phyloP scores from a whole-genome alignment of 1,140 invertebrate genomes.

The Drosophila lacteicornis region DNA sequence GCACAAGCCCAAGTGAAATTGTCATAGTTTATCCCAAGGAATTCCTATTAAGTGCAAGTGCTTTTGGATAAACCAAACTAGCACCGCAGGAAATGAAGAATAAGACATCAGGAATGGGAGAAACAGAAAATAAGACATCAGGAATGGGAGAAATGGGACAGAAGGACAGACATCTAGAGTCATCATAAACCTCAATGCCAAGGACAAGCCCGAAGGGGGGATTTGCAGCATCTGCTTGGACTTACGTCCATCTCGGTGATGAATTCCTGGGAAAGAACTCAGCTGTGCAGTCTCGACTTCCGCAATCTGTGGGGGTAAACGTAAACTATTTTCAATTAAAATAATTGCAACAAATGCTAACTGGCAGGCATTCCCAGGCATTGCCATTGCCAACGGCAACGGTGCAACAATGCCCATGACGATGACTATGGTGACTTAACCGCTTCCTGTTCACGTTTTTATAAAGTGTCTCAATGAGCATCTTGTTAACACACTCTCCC shows the following conservation, averaged over 20 bases:
- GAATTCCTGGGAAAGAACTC: not conserved
- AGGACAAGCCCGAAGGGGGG: not conserved
- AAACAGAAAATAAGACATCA: not conserved
- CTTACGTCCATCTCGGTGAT: not conserved
- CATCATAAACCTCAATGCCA: slow-evolving; percentile 1
- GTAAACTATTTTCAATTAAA: slow-evolving; percentile 27
- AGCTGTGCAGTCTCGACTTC: not conserved
- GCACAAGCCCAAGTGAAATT: too few species aligned
- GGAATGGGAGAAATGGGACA: too few species aligned
- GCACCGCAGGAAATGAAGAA: not conserved
- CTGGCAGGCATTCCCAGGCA: not conserved
- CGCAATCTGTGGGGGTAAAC: slow-evolving; percentile 1
- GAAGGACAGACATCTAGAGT: too few species aligned
- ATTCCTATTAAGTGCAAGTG: not conserved
- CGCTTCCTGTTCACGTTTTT: slow-evolving; percentile 49
- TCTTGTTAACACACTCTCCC: slow-evolving; percentile 73
- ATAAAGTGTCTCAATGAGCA: slow-evolving; percentile 76
- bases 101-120: too few species aligned
- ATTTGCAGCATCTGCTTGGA: slow-evolving; percentile 2
- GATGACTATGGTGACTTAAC: slow-evolving; percentile 25
- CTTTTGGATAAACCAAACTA: not conserved
- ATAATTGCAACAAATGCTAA: slow-evolving; percentile 23
- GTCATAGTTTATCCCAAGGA: not conserved
- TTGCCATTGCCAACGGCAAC: not conserved
- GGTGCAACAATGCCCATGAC: slow-evolving; percentile 17